A percentile compares a stretch with the other conserved stretches of the same genome.
phyloP scores from a whole-genome alignment of 2,888 invertebrate species.

The Tipula confusa region DNA sequence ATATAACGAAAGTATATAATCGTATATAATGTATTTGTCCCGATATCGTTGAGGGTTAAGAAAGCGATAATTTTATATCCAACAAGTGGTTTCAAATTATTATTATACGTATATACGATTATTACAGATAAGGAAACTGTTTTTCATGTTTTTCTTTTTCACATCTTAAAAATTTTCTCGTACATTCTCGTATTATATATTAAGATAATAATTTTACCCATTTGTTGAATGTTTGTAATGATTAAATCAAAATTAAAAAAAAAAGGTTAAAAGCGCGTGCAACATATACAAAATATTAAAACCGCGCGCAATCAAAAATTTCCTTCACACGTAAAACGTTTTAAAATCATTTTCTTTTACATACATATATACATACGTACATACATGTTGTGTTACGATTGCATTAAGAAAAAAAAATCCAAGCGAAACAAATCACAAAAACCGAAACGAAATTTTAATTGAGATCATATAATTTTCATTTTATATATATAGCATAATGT shows the following conservation, averaged over 20 bases:
- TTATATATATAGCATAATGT: neutral
- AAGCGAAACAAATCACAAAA: neutral
- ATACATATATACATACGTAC: no score
- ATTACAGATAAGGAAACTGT: neutral
- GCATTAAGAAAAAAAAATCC: neutral
- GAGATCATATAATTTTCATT: conserved; percentile 4
- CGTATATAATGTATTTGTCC: neutral
- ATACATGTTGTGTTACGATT: neutral
- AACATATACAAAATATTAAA: neutral
- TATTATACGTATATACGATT: neutral
- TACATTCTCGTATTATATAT: neutral
- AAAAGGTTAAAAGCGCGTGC: neutral
- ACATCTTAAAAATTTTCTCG: neutral
- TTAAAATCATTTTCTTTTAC: neutral
- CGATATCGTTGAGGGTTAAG: neutral
- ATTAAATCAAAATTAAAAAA: conserved; percentile 9
- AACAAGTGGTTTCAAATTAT: conserved; percentile 25
- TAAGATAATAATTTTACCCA: no score
- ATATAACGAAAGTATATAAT: neutral
- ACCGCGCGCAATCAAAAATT: neutral
- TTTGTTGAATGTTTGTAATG: neutral
- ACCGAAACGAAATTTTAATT: conserved; percentile 1
- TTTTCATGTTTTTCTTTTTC: conserved; percentile 20
- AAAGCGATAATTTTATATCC: conserved; percentile 5
- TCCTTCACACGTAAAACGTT: neutral